Evolutionary conservation across 2,888 invertebrate genomes (phyloP).

Genomic region (Prenolepis imparis): DNA sequence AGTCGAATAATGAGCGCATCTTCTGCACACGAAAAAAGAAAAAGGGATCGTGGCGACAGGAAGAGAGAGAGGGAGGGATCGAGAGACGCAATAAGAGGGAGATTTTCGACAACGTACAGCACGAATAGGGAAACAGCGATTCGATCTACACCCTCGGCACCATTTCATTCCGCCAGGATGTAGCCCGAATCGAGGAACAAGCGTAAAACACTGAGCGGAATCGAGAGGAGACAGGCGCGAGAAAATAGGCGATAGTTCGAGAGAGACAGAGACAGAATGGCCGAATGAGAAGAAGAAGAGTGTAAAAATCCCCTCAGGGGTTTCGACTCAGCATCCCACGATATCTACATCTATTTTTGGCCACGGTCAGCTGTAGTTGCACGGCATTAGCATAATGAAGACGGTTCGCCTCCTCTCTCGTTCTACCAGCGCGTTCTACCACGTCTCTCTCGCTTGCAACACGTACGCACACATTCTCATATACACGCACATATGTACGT

Average conservation of each 20-base stretch:
- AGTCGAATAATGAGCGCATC: constrained; percentile 69
- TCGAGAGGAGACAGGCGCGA: constrained; percentile 54
- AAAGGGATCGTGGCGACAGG: background rate
- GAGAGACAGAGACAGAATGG: constrained; percentile 52
- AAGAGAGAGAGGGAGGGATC: background rate
- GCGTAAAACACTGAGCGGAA: constrained; percentile 67
- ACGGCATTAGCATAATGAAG: constrained; percentile 85
- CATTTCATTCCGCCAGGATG: constrained; percentile 72
- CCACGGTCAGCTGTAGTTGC: constrained; percentile 82
- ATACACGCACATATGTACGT: constrained; percentile 34
- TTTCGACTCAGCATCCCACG: constrained; percentile 76
- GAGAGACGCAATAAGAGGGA: constrained; percentile 27
- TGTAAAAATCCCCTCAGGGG: constrained; percentile 71
- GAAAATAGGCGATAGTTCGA: constrained; percentile 33
- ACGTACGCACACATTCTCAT: constrained; percentile 33
- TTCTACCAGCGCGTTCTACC: constrained; percentile 53
- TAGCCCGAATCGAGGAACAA: constrained; percentile 72
- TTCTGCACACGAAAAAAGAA: constrained; percentile 42
- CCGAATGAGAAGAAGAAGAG: constrained; percentile 55
- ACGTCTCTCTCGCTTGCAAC: constrained; percentile 69
- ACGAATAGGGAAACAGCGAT: constrained; percentile 72
- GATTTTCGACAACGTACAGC: constrained; percentile 71
- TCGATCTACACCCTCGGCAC: constrained; percentile 74
- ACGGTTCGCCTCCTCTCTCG: constrained; percentile 70
- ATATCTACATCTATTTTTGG: constrained; percentile 82